Evolutionary conservation across 1,140 invertebrate species (phyloP).

Genomic region (Calephelis nemesis): DNA sequence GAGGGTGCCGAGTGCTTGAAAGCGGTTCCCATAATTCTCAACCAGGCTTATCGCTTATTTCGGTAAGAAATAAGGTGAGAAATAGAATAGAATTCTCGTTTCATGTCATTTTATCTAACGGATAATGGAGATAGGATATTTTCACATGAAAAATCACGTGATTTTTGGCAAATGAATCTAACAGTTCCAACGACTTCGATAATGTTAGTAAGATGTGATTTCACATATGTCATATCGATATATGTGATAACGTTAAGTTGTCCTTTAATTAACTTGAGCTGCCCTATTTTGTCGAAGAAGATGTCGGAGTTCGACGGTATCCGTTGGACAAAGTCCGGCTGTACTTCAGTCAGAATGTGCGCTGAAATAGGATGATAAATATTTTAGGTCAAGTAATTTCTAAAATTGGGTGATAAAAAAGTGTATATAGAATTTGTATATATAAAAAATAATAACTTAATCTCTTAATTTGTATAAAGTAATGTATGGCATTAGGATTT

Average conservation of each 20-base stretch:
- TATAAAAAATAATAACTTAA: too few species aligned
- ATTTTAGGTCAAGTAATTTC: background rate
- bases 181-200: background rate
- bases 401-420: too few species aligned
- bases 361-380: constrained; percentile 3
- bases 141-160: background rate
- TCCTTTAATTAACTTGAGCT: background rate
- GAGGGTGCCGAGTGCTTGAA: constrained; percentile 13
- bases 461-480: too few species aligned
- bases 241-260: background rate
- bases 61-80: background rate
- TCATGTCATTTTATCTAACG: background rate
- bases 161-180: constrained; percentile 4
- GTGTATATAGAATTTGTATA: too few species aligned
- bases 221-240: background rate
- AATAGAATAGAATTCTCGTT: constrained; percentile 7
- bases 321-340: constrained; percentile 1
- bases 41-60: constrained; percentile 5
- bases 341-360: background rate
- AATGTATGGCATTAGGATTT: too few species aligned
- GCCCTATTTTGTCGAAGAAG: constrained; percentile 2
- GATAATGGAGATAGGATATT: background rate
- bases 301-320: background rate
- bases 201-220: background rate
- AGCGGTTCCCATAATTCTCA: background rate